Evolutionary conservation across 2,113 vertebrate genomes (phyloP).

Genomic region (Petrocephalus zakoni): DNA sequence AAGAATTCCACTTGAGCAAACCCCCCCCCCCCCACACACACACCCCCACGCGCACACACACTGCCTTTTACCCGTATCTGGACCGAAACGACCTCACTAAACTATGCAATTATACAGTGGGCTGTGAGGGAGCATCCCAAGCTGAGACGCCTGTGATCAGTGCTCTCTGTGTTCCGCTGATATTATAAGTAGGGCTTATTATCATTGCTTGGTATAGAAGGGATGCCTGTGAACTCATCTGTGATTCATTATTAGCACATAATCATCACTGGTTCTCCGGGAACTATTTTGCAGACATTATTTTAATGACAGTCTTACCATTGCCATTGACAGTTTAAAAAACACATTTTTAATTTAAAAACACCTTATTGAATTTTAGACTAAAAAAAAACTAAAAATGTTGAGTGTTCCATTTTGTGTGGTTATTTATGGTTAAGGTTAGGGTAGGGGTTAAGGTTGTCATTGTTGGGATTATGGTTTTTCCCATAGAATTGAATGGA

Average conservation of each 20-base stretch:
- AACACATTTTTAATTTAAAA: background rate
- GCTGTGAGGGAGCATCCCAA: conserved; percentile 19
- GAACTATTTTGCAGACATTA: background rate
- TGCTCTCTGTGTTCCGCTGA: conserved; percentile 13
- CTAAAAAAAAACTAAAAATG: background rate
- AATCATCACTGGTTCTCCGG: background rate
- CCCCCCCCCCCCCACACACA: conserved; percentile 13
- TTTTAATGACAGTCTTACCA: background rate
- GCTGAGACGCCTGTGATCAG: background rate
- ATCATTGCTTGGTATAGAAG: conserved; percentile 17
- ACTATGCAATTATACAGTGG: conserved; percentile 32
- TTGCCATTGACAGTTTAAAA: background rate
- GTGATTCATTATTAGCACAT: background rate
- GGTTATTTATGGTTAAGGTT: background rate
- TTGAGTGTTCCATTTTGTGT: background rate
- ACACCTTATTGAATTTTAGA: background rate
- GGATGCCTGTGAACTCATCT: background rate
- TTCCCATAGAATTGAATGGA: background rate
- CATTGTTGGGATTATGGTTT: background rate
- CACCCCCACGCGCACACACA: background rate
- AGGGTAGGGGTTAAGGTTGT: background rate
- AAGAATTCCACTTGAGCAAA: conserved; percentile 20
- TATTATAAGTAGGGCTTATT: conserved; percentile 26
- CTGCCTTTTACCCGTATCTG: conserved; percentile 44
- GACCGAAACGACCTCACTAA: conserved; percentile 38